Evolutionary conservation across 2,113 vertebrate species (phyloP).

Genomic region (human (Homo sapiens)): DNA sequence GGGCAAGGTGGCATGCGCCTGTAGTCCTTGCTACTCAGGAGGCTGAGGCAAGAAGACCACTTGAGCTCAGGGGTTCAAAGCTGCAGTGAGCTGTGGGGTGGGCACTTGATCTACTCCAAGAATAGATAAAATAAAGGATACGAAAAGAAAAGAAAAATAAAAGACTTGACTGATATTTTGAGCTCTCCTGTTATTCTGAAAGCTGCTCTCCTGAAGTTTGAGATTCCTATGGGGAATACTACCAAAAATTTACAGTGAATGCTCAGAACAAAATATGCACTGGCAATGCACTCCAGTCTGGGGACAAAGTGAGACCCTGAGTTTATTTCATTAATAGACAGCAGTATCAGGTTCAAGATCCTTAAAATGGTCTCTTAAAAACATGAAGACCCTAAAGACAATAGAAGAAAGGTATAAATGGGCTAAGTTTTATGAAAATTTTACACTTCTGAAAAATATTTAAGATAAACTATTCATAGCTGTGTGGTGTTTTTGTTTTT

Average conservation of each 20-base stretch:
- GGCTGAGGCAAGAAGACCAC: too few relatives aligned
- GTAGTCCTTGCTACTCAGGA: too few relatives aligned
- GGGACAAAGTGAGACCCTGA: background rate
- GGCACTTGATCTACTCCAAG: background rate
- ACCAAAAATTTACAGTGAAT: background rate
- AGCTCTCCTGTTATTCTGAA: constrained; percentile 10
- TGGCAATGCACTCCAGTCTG: too few relatives aligned
- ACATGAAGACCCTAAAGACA: background rate
- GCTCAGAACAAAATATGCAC: background rate
- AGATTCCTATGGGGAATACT: background rate
- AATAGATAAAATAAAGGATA: constrained; percentile 37
- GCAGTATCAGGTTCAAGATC: background rate
- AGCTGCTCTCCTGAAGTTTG: background rate
- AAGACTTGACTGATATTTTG: background rate
- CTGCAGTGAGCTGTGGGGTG: too few relatives aligned
- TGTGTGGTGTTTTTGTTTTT: background rate
- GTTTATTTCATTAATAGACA: background rate
- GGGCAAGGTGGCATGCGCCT: too few relatives aligned
- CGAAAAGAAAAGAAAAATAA: background rate
- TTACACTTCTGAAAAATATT: background rate
- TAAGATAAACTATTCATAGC: background rate
- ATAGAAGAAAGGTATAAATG: background rate
- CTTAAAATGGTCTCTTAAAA: constrained; percentile 27
- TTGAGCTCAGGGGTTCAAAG: too few relatives aligned
- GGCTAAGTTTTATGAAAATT: background rate